These are phyloP conservation scores for Argyresthia albistria DNA, from an alignment of 2,888 invertebrate species.

Conservation along the genomic window DNA sequence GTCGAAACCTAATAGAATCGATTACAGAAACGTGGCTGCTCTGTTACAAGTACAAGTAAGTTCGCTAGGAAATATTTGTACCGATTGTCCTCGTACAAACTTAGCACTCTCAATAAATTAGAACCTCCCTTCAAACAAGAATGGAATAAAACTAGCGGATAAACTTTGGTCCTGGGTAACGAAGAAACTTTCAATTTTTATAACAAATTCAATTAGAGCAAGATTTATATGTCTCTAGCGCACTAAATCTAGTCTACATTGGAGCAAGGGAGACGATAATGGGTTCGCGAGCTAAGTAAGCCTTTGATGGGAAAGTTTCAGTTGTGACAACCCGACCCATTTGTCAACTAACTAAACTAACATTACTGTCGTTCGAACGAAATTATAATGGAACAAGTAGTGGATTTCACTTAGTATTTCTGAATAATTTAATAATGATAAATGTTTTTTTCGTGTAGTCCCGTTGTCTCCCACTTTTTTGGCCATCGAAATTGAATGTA, in stretches of 20 bases:
- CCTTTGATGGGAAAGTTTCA: slow-evolving; percentile 38
- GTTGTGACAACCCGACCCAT: slow-evolving; percentile 36
- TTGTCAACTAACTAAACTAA: slow-evolving; percentile 27
- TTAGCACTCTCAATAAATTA: slow-evolving; percentile 70
- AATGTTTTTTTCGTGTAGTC: neutral
- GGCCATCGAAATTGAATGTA: too few relatives aligned
- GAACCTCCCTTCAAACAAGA: slow-evolving; percentile 62
- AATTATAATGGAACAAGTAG: slow-evolving; percentile 17
- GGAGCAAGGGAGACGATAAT: slow-evolving; percentile 29
- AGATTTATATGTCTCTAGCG: slow-evolving; percentile 53
- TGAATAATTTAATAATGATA: slow-evolving; percentile 8
- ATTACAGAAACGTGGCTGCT: slow-evolving; percentile 44
- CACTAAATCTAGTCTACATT: slow-evolving; percentile 30
- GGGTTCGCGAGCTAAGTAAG: slow-evolving; percentile 25
- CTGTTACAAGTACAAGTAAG: slow-evolving; percentile 36
- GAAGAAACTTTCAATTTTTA: slow-evolving; percentile 67
- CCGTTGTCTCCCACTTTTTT: too few relatives aligned
- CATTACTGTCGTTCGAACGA: slow-evolving; percentile 22
- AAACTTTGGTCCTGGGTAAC: slow-evolving; percentile 50
- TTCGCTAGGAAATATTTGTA: slow-evolving; percentile 45
- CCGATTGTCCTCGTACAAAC: slow-evolving; percentile 25
- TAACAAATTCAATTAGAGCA: slow-evolving; percentile 64
- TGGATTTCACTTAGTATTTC: slow-evolving; percentile 5
- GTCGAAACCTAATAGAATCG: slow-evolving; percentile 38
- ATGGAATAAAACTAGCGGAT: slow-evolving; percentile 67